phyloP scores from a whole-genome alignment of 2,113 vertebrate species.

The Pleuronectes platessa region DNA sequence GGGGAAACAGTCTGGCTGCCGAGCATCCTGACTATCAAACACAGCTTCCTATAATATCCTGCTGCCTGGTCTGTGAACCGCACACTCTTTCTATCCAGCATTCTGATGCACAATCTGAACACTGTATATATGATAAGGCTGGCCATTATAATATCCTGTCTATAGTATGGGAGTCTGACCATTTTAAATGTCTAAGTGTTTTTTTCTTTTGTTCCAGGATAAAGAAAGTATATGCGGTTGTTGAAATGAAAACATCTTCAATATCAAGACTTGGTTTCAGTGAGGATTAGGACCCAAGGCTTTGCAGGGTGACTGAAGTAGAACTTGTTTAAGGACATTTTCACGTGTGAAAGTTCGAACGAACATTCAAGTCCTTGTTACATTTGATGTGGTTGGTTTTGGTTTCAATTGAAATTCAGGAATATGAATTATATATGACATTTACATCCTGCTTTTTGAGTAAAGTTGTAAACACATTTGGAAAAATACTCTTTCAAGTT shows the following conservation, averaged over 20 bases:
- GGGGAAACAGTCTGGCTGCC: slow-evolving; percentile 73
- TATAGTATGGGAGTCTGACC: background rate
- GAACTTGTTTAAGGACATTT: too few species aligned
- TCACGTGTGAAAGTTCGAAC: too few species aligned
- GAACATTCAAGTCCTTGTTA: too few species aligned
- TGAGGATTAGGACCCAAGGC: background rate
- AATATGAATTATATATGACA: too few species aligned
- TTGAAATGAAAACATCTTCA: background rate
- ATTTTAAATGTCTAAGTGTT: background rate
- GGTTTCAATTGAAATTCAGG: too few species aligned
- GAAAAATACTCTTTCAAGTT: too few species aligned
- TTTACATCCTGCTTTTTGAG: too few species aligned
- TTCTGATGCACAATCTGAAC: slow-evolving; percentile 22
- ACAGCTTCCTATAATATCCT: slow-evolving; percentile 70
- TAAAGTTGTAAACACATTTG: too few species aligned
- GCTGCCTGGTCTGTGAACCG: slow-evolving; percentile 58
- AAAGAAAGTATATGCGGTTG: background rate
- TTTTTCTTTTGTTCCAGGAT: background rate
- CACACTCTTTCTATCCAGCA: slow-evolving; percentile 23
- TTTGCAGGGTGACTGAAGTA: too few species aligned
- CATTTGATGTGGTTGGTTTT: too few species aligned
- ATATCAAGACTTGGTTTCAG: background rate
- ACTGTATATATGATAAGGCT: slow-evolving; percentile 21
- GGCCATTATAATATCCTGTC: slow-evolving; percentile 21
- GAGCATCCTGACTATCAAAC: slow-evolving; percentile 77